phyloP scores from a whole-genome alignment of 2,797 vertebrate genomes.

The Geotrypetes seraphini region DNA sequence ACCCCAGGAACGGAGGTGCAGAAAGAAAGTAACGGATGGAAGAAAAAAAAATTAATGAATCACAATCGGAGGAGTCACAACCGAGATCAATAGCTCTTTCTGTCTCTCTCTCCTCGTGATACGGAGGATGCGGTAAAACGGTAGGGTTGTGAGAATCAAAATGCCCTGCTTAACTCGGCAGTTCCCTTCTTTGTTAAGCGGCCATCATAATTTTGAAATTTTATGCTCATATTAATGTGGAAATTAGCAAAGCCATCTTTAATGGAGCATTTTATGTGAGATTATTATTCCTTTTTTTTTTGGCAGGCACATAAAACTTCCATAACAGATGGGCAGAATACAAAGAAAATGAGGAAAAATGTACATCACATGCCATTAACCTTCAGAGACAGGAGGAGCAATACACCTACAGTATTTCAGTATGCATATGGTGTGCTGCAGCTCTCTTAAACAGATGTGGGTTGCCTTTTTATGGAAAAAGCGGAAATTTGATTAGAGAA shows the following conservation, averaged over 20 bases:
- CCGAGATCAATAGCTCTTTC: no score
- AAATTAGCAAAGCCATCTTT: background rate
- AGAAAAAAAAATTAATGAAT: no score
- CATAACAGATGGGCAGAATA: conserved; percentile 26
- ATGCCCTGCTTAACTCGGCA: no score
- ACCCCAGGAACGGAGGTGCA: no score
- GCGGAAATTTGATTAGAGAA: conserved; percentile 16
- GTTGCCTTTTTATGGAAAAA: conserved; percentile 12
- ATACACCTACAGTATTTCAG: conserved; percentile 13
- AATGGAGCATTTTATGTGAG: conserved; percentile 15
- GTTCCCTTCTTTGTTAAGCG: no score
- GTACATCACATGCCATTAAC: conserved; percentile 23
- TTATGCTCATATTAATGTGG: background rate
- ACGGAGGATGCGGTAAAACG: no score
- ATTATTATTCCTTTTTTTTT: conserved; percentile 27
- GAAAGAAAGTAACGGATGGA: no score
- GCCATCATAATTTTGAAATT: no score
- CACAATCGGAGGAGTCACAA: no score
- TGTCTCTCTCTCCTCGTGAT: no score
- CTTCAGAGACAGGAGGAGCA: conserved; percentile 1
- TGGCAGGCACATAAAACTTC: conserved; percentile 3
- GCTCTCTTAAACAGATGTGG: conserved; percentile 12
- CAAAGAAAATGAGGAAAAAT: conserved; percentile 12
- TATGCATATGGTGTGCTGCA: background rate
- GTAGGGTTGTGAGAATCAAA: no score